A percentile compares a stretch with the other conserved stretches of the same genome.
These are phyloP conservation scores for Osmoderma eremita DNA, from an alignment of 2,888 invertebrate genomes.

Conservation along the genomic window DNA sequence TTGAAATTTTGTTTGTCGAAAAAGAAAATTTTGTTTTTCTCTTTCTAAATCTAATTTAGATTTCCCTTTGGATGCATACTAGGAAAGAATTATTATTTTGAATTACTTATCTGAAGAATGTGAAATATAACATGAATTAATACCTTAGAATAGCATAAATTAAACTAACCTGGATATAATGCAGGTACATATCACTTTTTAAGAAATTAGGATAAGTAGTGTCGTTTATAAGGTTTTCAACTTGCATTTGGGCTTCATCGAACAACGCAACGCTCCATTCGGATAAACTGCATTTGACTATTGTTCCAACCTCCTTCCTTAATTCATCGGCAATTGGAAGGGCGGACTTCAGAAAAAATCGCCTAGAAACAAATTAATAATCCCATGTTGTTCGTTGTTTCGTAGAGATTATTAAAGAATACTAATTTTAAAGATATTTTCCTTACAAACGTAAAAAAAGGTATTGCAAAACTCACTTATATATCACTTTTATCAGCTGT, in stretches of 20 bases:
- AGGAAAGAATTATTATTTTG: too few species aligned
- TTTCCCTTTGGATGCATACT: too few species aligned
- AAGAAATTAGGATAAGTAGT: conserved; percentile 93
- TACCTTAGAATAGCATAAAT: too few species aligned
- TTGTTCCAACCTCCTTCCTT: conserved; percentile 79
- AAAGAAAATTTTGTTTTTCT: too few species aligned
- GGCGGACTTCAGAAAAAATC: conserved; percentile 83
- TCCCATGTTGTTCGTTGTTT: too few species aligned
- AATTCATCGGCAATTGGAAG: conserved; percentile 85
- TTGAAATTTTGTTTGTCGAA: too few species aligned
- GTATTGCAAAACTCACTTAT: conserved; percentile 69
- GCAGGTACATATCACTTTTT: conserved; percentile 90
- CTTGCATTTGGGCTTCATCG: conserved; percentile 74
- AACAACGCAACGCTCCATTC: conserved; percentile 75
- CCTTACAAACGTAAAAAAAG: neutral
- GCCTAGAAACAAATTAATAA: conserved; percentile 54
- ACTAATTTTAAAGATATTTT: neutral
- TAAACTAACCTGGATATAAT: conserved; percentile 77
- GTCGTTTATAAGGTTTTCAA: conserved; percentile 85
- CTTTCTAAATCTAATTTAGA: too few species aligned
- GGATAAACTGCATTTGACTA: conserved; percentile 76
- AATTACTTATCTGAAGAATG: too few species aligned
- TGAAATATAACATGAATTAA: too few species aligned
- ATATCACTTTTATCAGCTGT: conserved; percentile 84
- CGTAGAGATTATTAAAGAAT: neutral